Evolutionary conservation across 2,113 vertebrate species (phyloP), one percentile per base, ranked within the genome.

Genomic region (Callaeas wilsoni): DNA sequence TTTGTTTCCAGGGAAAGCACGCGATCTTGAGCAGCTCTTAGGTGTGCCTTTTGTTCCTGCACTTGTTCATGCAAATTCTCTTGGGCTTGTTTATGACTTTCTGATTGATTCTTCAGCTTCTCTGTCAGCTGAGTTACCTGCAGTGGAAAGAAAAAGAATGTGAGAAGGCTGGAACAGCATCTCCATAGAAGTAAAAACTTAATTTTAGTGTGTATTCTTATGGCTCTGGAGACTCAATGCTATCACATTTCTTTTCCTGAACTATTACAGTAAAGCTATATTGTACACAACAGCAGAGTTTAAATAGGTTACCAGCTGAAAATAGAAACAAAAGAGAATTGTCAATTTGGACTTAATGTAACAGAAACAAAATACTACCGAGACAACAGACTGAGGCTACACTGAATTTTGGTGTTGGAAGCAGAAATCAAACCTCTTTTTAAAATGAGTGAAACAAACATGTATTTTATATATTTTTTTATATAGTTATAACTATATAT

Each of bases 11-110:
- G 96, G 29, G 99, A 98, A 74, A 98, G 98, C 76, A 99, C 99
- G 46, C 97, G 98, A 96, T 99, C 99, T 95, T 99, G 99, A 35
- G 99, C 98, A 41, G 98, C 98, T 65, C 98, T 98, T 42, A 99
- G 90, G 65, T 99, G 98, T 16, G 98, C 98, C 97, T 99, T 99
- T 97, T 99, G 99, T 92, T 99, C 99, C 95, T 99, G 99, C 33
- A 99, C 98, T 96, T 99, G 99, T 71, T 99, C 98, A 15, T 99
- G 99, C 50, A 99, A 97, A 97, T 99, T 99, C 87, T 99, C 99
- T 95, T 99, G 99, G 64, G 99, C 99, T 97, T 99, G 99, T 91
- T 99, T 99, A 97, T 99, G 99, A 97, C 99, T 99, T 98, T 99
- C 99, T 3, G 99, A 99, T 39, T 99, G 99, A 97, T 99, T 99